Base-by-base conservation (phyloP, 2,888 invertebrate species). In the Marasmarcha lunaedactyla region DNA sequence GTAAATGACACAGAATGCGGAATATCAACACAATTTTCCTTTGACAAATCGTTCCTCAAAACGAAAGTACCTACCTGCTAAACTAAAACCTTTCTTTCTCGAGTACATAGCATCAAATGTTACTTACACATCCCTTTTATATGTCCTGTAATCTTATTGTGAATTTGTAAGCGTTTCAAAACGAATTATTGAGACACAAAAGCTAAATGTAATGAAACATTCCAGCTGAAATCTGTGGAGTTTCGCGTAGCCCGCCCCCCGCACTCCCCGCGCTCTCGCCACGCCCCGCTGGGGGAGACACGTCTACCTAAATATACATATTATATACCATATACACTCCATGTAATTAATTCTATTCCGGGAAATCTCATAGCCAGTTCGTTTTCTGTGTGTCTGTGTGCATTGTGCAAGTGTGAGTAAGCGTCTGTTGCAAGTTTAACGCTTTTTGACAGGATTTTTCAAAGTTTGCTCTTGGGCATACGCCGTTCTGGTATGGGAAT, bases 311-410 rank as follows among this genome's bases (percentile, higher is more conserved):
- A 20, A 20, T 20, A 20, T 35, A 33, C 42, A 37, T 36, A 36
- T 40, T 41, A 41, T 27, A 35, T 26, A 39, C 14, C 26, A 35
- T 41, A 37, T 39, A 33, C 20, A 43, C 35, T 41, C 46, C 43
- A 46, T 62, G 64, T 71, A 69, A 71, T 70, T 69, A 71, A 71
- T 69, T 70, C 64, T 62, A 68, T 66, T 63, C 59, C 51, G 50
- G 46, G 54, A 55, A 56, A 54, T 55, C 54, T 45, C 41, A 30
- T 33, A 26, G 51, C 47, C 47, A 49, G 52, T 55, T 53, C 54
- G 51, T 52, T 52, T 52, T 51, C 42, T 39, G 42, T 46, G 42
- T 44, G 44, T 37, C 38, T 49, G 48, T 44, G 44, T 53, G 49
- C 33, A 46, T 42, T 13, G 30, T 30, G 30, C 20, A 20, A 20